Conservation (phyloP, 2,797 vertebrate genomes). For the Eulemur rubriventer region DNA sequence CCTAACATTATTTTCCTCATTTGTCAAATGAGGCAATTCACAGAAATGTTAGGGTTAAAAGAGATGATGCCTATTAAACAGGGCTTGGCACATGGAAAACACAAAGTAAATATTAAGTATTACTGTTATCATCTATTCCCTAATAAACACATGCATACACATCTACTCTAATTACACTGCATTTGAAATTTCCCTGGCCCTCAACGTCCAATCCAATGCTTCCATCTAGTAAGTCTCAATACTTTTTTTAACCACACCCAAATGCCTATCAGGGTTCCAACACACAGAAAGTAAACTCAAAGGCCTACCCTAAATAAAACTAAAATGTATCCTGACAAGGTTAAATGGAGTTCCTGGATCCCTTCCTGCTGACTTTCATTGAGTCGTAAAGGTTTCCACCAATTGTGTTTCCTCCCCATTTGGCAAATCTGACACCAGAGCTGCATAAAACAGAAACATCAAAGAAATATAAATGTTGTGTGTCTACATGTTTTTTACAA, state of each 20-base stretch:
- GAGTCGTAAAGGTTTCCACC: background rate
- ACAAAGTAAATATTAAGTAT: background rate
- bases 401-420: background rate
- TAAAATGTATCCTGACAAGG: background rate
- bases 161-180: background rate
- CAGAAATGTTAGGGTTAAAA: background rate
- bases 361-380: background rate
- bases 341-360: background rate
- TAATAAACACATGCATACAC: background rate
- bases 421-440: background rate
- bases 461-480: background rate
- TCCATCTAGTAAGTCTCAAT: background rate
- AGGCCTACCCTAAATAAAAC: background rate
- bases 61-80: background rate
- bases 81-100: background rate
- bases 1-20: background rate
- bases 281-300: background rate
- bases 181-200: conserved; percentile 43
- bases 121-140: background rate
- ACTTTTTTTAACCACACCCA: background rate
- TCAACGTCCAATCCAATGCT: background rate
- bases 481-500: background rate
- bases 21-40: background rate
- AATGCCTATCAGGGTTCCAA: background rate
- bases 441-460: background rate